These are phyloP conservation scores for Lophius piscatorius DNA, from an alignment of 2,113 vertebrate genomes.

Conservation along the genomic window DNA sequence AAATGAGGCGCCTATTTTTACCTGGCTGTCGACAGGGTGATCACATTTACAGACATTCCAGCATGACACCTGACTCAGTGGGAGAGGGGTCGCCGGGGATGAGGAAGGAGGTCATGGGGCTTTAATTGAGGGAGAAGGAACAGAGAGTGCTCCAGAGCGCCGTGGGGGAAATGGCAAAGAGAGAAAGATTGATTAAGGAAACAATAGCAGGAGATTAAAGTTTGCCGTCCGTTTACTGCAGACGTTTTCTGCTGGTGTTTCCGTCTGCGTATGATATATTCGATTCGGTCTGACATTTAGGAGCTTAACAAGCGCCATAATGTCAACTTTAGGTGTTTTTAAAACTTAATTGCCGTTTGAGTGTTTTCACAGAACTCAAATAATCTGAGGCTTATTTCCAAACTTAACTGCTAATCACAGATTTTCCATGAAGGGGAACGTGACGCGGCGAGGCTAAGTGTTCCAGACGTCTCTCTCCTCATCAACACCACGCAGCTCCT, in stretches of 20 bases:
- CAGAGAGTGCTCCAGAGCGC: constrained; percentile 1
- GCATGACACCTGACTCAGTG: constrained; percentile 33
- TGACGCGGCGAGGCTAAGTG: no score
- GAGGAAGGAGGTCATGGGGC: constrained; percentile 39
- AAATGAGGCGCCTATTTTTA: constrained; percentile 70
- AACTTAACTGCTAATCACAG: constrained; percentile 19
- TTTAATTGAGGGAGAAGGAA: constrained; percentile 44
- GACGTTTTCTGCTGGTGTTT: constrained; percentile 2
- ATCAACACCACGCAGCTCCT: no score
- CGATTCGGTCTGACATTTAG: constrained; percentile 49
- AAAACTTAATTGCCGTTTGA: constrained; percentile 44
- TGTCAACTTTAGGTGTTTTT: constrained; percentile 42
- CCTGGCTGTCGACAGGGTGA: constrained; percentile 46
- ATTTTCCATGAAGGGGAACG: constrained; percentile 3
- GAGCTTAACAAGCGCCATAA: constrained; percentile 39
- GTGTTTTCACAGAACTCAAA: constrained; percentile 48
- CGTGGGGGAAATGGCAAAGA: not conserved
- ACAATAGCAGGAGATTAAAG: constrained; percentile 1
- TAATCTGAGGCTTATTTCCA: constrained; percentile 48
- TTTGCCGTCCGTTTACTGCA: not conserved
- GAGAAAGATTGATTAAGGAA: not conserved
- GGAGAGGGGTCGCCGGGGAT: constrained; percentile 4
- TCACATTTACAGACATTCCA: constrained; percentile 38
- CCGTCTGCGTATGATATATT: not conserved
- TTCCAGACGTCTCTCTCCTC: no score